Evolutionary conservation across 2,888 invertebrate species (phyloP).

Genomic region (Miltochrista miniata): DNA sequence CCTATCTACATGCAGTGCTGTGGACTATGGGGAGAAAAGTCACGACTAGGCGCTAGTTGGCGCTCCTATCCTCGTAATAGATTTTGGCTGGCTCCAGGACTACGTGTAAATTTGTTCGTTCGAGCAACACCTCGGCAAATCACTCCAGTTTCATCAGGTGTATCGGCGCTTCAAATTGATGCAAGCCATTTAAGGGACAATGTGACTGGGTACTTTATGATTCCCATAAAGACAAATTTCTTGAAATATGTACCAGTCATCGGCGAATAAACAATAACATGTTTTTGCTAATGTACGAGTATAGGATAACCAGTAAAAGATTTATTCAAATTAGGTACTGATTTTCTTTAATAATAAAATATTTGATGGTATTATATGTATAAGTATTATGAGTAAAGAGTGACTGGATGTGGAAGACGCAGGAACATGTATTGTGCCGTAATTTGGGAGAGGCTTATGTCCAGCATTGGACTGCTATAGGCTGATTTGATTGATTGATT

Average conservation of each 20-base stretch:
- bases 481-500: too few relatives aligned
- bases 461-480: too few relatives aligned
- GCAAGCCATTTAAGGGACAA: slow-evolving; percentile 58
- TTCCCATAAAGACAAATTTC: slow-evolving; percentile 59
- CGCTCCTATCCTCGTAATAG: slow-evolving; percentile 56
- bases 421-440: too few relatives aligned
- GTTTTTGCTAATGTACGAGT: neutral
- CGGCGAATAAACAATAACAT: neutral
- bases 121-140: slow-evolving; percentile 49
- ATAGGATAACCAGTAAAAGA: neutral
- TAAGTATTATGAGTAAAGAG: too few relatives aligned
- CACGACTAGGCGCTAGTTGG: slow-evolving; percentile 61
- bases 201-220: slow-evolving; percentile 55
- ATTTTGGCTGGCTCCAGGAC: slow-evolving; percentile 58
- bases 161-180: slow-evolving; percentile 54
- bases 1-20: slow-evolving; percentile 58
- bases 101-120: slow-evolving; percentile 46
- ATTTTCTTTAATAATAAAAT: too few relatives aligned
- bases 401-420: too few relatives aligned
- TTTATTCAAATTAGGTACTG: neutral
- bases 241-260: slow-evolving; percentile 41
- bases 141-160: slow-evolving; percentile 42
- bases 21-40: slow-evolving; percentile 56
- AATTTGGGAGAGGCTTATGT: too few relatives aligned
- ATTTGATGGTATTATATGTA: too few relatives aligned